Evolutionary conservation across 2,797 vertebrate genomes (phyloP), one percentile per base, ranked within the genome.

Genomic region (Chiroxiphia lanceolata): DNA sequence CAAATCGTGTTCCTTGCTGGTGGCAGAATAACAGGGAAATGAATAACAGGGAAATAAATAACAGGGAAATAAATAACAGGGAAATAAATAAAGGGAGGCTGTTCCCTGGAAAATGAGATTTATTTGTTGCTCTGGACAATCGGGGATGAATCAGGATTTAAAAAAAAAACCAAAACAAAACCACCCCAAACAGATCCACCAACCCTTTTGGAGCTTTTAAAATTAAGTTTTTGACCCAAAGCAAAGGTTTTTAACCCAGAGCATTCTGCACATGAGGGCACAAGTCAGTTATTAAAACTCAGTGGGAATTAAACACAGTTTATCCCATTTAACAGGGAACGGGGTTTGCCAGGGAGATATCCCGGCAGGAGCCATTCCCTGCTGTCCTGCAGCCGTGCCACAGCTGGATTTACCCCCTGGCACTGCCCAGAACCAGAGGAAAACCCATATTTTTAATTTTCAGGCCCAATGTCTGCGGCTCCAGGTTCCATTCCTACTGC

Each of bases 391-490:
- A 8, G 22, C 47, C 23, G 13, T 48, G 48, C 48, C 14, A 9
- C 48, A 50, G 23, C 13, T 31, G 89, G n/a, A 47, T 61, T 74
- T 38, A 27, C 38, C 77, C 86, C 42, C 22, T 18, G 14, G 22
- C 27, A 4, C 31, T 2, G 21, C 56, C 59, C 40, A 10, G 57
- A 65, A 74, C 77, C 44, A 33, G 47, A 59, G 23, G 26, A 11
- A 72, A 19, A 57, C 51, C 12, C 4, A 21, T 6, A 38, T 77
- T 91, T 89, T 95, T 84, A 5, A 8, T 83, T 96, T 96, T 42
- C 97, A 99, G 99, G 93, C 99, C 99, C 61, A 99, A 99, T 23
- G 99, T 99, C 91, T 99, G 99, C n/a, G 99, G 99, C 92, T 99
- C 99, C 47, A 98, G 99, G 93, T 99, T 99, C 97, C 99, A 99